Percentiles rank a stretch among this genome's conserved stretches.
Evolutionary conservation across 2,888 invertebrate genomes (phyloP).

Genomic region (Hydropsyche betteni): DNA sequence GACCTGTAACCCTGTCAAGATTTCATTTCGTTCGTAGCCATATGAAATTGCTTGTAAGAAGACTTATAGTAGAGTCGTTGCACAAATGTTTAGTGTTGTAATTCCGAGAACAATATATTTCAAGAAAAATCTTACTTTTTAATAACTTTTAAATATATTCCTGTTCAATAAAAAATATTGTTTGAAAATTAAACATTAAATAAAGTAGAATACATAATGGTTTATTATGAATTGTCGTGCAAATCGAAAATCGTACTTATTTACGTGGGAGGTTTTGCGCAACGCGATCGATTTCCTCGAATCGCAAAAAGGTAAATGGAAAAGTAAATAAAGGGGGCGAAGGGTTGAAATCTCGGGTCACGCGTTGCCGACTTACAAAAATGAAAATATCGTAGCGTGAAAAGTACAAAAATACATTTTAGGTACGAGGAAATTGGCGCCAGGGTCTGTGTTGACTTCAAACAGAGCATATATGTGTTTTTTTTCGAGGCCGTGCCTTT

Average conservation of each 20-base stretch:
- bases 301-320: conserved; percentile 4
- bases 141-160: too few species aligned
- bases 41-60: too few species aligned
- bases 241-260: background rate
- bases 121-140: too few species aligned
- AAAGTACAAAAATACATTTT: conserved; percentile 31
- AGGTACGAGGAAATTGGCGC: conserved; percentile 6
- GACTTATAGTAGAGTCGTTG: too few species aligned
- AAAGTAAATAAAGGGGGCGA: conserved; percentile 25
- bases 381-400: conserved; percentile 41
- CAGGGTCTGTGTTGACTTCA: conserved; percentile 31
- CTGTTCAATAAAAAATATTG: too few species aligned
- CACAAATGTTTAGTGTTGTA: too few species aligned
- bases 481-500: conserved; percentile 21
- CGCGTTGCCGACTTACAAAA: conserved; percentile 38
- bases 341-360: conserved; percentile 40
- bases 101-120: too few species aligned
- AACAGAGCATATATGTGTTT: background rate
- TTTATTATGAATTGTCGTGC: too few species aligned
- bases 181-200: too few species aligned
- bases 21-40: too few species aligned
- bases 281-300: conserved; percentile 15
- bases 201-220: too few species aligned
- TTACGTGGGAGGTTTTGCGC: background rate
- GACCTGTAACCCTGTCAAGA: too few species aligned